Base-by-base conservation (phyloP, 1,140 invertebrate species). In the Manduca sexta region DNA sequence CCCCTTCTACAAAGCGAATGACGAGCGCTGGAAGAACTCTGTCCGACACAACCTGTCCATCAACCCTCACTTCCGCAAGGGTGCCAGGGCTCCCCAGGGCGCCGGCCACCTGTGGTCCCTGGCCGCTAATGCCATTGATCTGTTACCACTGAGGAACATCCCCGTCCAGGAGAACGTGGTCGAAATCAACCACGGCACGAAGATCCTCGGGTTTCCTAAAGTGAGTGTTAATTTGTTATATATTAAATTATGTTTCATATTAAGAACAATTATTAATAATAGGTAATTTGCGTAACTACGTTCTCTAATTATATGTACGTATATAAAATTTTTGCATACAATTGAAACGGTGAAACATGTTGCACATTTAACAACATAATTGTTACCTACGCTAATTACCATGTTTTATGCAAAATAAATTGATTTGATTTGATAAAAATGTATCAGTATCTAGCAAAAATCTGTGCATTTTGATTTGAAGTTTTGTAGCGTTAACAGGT, bases 11-110 rank as follows among this genome's bases (percentile, higher is more conserved):
- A 94, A 94, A 71, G 91, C 92, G 29, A 93, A 94, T 61, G 94
- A 96, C 52, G 94, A 95, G 60, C 89, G 94, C 56, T 96, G 94
- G 94, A 96, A 96, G 72, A 96, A 96, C 75, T 96, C 94, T 0
- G 93, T 96, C 0, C 86, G 94, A 47, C 94, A 95, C 72, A 95
- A 95, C 83, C 83, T 96, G 11, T 95, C 93, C 1, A 96, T 96
- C 67, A 96, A 95, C 80, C 94, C 94, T 0, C 94, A 95, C 73
- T 96, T 96, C 68, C 89, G 94, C 2, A 96, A 96, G 76, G 94
- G 94, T 0, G 91, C 91, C 0, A 93, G 95, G 65, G 93, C 94
- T 0, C 88, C 93, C 0, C 92, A 94, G 48, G 94, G 94, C 7
- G 93, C 94, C 1, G 94, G 94, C 11, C 94, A 96, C 74, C 87